Percentiles rank a stretch among this genome's conserved stretches.
Conservation (phyloP, 2,113 vertebrate species). For the Heterotilapia buettikoferi region DNA sequence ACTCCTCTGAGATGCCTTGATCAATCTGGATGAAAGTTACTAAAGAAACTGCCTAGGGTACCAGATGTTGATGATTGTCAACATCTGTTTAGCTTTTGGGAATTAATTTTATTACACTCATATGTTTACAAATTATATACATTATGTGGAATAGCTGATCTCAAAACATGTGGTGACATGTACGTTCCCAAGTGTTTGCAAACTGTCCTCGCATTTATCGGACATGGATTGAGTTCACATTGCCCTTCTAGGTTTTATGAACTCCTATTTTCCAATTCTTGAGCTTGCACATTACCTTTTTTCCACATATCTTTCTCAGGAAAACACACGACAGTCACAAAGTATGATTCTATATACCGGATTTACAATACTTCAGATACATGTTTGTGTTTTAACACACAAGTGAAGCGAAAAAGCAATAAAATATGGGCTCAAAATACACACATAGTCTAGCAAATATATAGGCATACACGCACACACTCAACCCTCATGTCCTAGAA, state of each 20-base stretch:
- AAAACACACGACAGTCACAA: neutral
- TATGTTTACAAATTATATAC: neutral
- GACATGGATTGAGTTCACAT: neutral
- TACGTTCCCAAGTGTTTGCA: neutral
- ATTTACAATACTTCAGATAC: neutral
- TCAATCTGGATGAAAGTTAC: neutral
- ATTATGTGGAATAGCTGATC: neutral
- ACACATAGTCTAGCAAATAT: neutral
- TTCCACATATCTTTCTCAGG: neutral
- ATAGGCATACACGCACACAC: neutral
- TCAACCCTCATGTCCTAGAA: too few species aligned
- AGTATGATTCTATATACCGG: neutral
- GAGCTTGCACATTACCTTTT: neutral
- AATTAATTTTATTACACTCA: neutral
- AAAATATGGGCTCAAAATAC: neutral
- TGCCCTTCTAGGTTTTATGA: neutral
- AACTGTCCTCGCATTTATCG: neutral
- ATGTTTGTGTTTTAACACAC: neutral
- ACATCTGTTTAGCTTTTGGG: neutral
- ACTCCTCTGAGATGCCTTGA: neutral
- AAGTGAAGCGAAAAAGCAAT: neutral
- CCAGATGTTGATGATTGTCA: neutral
- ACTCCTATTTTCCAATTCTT: neutral
- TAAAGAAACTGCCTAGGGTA: neutral
- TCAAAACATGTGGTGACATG: neutral